These are phyloP conservation scores for Podarcis lilfordi DNA, from an alignment of 2,797 vertebrate genomes.

Conservation along the genomic window DNA sequence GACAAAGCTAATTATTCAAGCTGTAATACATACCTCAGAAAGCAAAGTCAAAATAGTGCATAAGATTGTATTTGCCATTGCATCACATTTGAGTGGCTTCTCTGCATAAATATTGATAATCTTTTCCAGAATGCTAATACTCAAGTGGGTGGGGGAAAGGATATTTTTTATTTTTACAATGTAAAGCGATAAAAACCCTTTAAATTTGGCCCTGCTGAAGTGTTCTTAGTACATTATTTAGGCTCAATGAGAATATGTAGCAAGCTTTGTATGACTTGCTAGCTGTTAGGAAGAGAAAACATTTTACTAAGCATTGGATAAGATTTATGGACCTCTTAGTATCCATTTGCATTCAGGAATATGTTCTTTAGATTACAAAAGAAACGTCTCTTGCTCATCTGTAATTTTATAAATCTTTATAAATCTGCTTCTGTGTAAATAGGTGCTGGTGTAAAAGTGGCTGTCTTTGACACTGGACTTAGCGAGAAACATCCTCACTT, in stretches of 20 bases:
- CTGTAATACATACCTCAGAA: neutral
- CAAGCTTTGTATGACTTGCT: constrained; percentile 22
- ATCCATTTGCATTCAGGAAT: neutral
- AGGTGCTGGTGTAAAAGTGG: constrained; percentile 97
- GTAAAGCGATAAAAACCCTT: neutral
- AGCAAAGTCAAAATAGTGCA: neutral
- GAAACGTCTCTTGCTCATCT: neutral
- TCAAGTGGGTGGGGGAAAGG: neutral
- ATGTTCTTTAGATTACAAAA: neutral
- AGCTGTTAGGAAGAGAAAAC: neutral
- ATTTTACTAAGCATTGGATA: neutral
- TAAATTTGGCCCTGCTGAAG: neutral
- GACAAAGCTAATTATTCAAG: fast-evolving
- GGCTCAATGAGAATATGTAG: neutral
- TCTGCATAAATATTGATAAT: neutral
- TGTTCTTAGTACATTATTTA: neutral
- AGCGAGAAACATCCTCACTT: constrained; percentile 99
- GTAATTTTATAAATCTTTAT: neutral
- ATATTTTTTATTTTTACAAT: neutral
- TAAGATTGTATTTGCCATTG: neutral
- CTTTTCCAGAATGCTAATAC: neutral
- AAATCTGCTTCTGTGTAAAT: neutral
- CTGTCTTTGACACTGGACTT: constrained; percentile 97
- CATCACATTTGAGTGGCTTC: neutral
- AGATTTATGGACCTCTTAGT: neutral